phyloP scores from a whole-genome alignment of 23 tunicate species.

The Pegea sp. region DNA sequence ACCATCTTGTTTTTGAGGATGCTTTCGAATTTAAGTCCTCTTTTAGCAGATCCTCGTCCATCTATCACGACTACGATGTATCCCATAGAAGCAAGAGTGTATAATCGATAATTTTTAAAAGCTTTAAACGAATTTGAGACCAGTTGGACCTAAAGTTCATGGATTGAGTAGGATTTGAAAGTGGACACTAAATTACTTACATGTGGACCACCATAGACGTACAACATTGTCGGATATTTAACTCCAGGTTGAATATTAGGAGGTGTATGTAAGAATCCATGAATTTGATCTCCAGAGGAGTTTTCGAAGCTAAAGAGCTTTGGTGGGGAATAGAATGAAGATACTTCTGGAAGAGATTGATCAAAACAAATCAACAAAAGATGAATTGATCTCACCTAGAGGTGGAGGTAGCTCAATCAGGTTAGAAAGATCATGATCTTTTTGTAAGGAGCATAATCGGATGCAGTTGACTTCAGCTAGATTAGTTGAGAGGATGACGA shows the following conservation, averaged over 20 bases:
- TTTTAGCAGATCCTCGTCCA: conserved; percentile 67
- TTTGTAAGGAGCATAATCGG: no score
- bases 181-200: conserved; percentile 13
- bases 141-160: conserved; percentile 40
- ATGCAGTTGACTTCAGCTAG: no score
- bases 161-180: neutral
- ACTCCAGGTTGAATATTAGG: conserved; percentile 27
- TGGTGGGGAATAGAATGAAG: conserved; percentile 47
- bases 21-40: conserved; percentile 78
- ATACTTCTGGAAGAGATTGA: no score
- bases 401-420: no score
- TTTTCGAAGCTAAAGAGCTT: conserved; percentile 51
- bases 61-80: conserved; percentile 75
- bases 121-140: conserved; percentile 86
- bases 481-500: no score
- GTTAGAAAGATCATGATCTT: no score
- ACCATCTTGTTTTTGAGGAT: conserved; percentile 49
- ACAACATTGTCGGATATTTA: conserved; percentile 82
- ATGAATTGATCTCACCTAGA: no score
- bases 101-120: conserved; percentile 46
- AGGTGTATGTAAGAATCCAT: conserved; percentile 64
- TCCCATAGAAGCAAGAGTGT: conserved; percentile 42
- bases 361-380: no score
- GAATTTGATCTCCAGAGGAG: conserved; percentile 30
- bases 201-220: conserved; percentile 94